Evolutionary conservation across 1,140 invertebrate genomes (phyloP).

Genomic region (Drosophila pectinifera): DNA sequence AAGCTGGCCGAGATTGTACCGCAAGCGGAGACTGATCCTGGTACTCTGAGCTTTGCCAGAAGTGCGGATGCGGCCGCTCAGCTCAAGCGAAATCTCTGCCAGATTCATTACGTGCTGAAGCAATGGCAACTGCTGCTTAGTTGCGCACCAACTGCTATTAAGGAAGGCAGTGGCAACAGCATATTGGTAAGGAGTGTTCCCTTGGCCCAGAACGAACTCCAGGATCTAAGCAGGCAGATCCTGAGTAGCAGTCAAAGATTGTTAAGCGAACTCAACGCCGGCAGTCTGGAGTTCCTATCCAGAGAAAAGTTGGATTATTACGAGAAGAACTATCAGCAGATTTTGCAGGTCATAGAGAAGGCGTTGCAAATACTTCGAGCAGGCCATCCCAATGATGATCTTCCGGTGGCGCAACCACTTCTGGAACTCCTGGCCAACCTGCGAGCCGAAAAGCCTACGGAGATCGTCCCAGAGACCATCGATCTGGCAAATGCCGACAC

Average conservation of each 20-base stretch:
- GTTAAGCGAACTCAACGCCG: constrained; percentile 43
- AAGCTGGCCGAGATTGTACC: constrained; percentile 54
- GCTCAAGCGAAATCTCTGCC: constrained; percentile 54
- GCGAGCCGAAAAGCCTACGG: not conserved
- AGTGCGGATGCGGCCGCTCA: constrained; percentile 43
- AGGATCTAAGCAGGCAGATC: constrained; percentile 42
- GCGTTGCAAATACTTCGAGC: constrained; percentile 28
- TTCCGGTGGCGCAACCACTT: constrained; percentile 70
- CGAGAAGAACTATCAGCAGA: constrained; percentile 37
- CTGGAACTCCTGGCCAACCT: constrained; percentile 37
- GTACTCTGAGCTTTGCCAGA: constrained; percentile 29
- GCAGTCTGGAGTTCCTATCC: constrained; percentile 47
- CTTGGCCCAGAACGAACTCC: constrained; percentile 30
- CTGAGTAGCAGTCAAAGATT: constrained; percentile 38
- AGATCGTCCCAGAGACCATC: not conserved
- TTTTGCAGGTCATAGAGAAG: constrained; percentile 41
- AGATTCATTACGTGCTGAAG: constrained; percentile 60
- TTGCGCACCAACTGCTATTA: constrained; percentile 34
- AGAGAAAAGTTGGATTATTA: constrained; percentile 33
- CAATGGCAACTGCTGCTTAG: constrained; percentile 65
- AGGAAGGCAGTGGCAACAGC: constrained; percentile 24
- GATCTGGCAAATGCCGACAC: constrained; percentile 66
- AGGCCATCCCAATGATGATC: constrained; percentile 33
- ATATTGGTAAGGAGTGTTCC: constrained; percentile 16
- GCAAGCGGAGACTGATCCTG: not conserved